Evolutionary conservation across 2,888 invertebrate species (phyloP).

Genomic region (Hemistola chrysoprasaria): DNA sequence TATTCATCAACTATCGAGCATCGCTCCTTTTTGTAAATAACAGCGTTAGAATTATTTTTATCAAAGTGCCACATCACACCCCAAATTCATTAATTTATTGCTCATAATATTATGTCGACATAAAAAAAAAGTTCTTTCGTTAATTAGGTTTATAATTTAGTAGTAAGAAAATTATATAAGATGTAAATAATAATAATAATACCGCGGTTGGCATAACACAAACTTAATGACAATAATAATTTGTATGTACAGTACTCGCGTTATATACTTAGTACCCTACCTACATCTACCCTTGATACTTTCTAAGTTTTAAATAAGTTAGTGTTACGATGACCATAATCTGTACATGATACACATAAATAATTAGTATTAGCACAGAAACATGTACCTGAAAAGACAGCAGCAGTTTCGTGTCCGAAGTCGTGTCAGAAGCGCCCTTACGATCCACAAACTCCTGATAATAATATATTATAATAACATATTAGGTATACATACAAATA

Average conservation of each 20-base stretch:
- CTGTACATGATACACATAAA: slow-evolving; percentile 4
- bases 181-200: slow-evolving; percentile 69
- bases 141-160: slow-evolving; percentile 73
- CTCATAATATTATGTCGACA: slow-evolving; percentile 65
- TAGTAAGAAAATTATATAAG: slow-evolving; percentile 64
- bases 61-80: slow-evolving; percentile 65
- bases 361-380: slow-evolving; percentile 18
- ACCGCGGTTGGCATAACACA: slow-evolving; percentile 36
- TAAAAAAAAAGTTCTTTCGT: slow-evolving; percentile 58
- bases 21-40: slow-evolving; percentile 55
- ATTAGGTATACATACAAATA: no score
- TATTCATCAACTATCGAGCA: slow-evolving; percentile 31
- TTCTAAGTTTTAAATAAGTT: slow-evolving; percentile 5
- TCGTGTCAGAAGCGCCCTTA: no score
- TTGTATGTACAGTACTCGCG: slow-evolving; percentile 27
- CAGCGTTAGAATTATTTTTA: slow-evolving; percentile 41
- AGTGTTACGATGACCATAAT: slow-evolving; percentile 6
- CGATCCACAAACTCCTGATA: no score
- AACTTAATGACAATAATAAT: slow-evolving; percentile 38
- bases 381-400: slow-evolving; percentile 22
- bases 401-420: no score
- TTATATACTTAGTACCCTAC: slow-evolving; percentile 15
- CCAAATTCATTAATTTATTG: slow-evolving; percentile 80
- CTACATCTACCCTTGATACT: slow-evolving; percentile 22
- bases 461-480: no score